Evolutionary conservation across 1,140 invertebrate genomes (phyloP).

Genomic region (Brachionus plicatilis): DNA sequence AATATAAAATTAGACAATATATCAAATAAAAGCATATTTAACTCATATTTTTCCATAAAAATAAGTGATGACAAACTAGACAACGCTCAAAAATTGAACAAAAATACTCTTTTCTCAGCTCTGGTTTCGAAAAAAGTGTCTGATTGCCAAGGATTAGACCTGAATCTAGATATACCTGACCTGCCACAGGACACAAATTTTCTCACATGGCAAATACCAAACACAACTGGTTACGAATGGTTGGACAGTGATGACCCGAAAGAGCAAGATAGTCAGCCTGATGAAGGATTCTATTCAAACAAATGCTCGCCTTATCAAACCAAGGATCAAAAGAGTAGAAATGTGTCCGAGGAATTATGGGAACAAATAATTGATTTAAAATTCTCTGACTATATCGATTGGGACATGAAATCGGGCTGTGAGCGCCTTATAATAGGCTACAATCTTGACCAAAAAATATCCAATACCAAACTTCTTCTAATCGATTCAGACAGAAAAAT

Average conservation of each 20-base stretch:
- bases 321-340: not conserved
- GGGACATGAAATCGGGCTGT: not conserved
- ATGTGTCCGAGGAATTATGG: not conserved
- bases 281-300: conserved; percentile 21
- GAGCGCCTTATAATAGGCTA: not conserved
- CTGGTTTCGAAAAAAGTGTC: not conserved
- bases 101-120: not conserved
- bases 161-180: conserved; percentile 27
- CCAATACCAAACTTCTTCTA: not conserved
- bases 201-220: conserved; percentile 30
- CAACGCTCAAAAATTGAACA: not conserved
- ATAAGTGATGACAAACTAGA: not conserved
- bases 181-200: not conserved
- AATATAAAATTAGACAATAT: not conserved
- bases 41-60: not conserved
- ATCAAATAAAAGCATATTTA: conserved; percentile 4
- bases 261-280: not conserved
- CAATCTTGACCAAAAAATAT: not conserved
- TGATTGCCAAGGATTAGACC: not conserved
- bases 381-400: not conserved
- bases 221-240: not conserved
- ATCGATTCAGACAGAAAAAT: not conserved
- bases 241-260: not conserved
- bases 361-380: not conserved
- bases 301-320: not conserved